A percentile compares a stretch with the other conserved stretches of the same genome.
phyloP scores from a whole-genome alignment of 2,113 vertebrate species.

The Cyphomyrus discorhynchus region DNA sequence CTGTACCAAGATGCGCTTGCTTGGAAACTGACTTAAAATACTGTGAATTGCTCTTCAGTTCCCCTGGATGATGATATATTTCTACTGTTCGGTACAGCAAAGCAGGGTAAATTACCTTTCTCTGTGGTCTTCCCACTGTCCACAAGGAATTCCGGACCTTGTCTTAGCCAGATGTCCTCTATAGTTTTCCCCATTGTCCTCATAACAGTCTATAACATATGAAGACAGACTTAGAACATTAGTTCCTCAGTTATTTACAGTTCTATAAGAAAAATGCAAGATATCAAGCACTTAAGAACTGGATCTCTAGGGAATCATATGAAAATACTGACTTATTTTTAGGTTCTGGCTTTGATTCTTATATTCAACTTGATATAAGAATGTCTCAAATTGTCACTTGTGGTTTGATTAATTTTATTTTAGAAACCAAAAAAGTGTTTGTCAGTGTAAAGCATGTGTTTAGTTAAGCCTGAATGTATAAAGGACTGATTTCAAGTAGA shows the following conservation, averaged over 20 bases:
- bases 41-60: background rate
- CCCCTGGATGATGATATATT: background rate
- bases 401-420: conserved; percentile 38
- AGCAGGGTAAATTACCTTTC: conserved; percentile 51
- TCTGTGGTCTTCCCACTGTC: conserved; percentile 75
- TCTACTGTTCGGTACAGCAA: background rate
- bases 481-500: background rate
- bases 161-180: conserved; percentile 81
- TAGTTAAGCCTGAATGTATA: background rate
- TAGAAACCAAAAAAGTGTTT: conserved; percentile 22
- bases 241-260: background rate
- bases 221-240: background rate
- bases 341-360: background rate
- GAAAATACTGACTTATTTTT: conserved; percentile 17
- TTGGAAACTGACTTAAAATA: background rate
- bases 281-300: background rate
- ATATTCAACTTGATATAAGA: background rate
- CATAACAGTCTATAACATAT: conserved; percentile 78
- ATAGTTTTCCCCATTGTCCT: conserved; percentile 77
- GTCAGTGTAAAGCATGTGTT: background rate
- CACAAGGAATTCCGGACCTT: conserved; percentile 83
- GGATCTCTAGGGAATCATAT: conserved; percentile 17
- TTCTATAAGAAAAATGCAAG: conserved; percentile 4
- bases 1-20: background rate
- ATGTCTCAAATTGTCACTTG: conserved; percentile 22